Conservation (phyloP, 2,888 invertebrate species). For the Choreutis nemorana region DNA sequence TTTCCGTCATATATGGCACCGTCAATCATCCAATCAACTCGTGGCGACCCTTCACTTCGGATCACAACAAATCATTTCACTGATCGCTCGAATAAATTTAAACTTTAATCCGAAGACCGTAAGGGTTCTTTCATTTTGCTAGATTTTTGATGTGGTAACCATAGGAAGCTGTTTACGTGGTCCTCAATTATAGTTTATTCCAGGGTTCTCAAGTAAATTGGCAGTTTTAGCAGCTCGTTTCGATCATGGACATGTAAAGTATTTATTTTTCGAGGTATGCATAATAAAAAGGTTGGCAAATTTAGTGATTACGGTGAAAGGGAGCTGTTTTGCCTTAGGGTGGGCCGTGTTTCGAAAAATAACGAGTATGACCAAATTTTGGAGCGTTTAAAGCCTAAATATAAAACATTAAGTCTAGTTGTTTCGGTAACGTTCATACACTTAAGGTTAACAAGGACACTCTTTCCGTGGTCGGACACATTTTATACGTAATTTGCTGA, state of each 20-base stretch:
- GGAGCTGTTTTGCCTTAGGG: constrained; percentile 21
- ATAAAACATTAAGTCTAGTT: too few species aligned
- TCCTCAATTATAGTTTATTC: constrained; percentile 16
- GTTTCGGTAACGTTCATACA: too few species aligned
- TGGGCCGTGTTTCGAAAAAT: constrained; percentile 16
- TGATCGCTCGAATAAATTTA: too few species aligned
- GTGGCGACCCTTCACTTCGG: constrained; percentile 23
- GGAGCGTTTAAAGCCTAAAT: too few species aligned
- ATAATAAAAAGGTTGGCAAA: constrained; percentile 34
- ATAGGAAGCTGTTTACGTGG: background rate
- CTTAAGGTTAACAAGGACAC: too few species aligned
- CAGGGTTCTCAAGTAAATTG: constrained; percentile 23
- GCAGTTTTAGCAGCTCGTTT: constrained; percentile 25
- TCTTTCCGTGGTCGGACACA: too few species aligned
- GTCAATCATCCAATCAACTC: constrained; percentile 57
- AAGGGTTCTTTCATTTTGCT: too few species aligned
- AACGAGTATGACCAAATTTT: too few species aligned
- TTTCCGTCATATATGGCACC: constrained; percentile 20
- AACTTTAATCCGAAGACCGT: too few species aligned
- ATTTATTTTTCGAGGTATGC: constrained; percentile 47
- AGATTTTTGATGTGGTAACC: too few species aligned
- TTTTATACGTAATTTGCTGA: too few species aligned
- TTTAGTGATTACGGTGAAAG: constrained; percentile 47
- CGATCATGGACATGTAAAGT: constrained; percentile 28
- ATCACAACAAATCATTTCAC: constrained; percentile 2